Conservation (phyloP, 2,113 vertebrate genomes). For the Antidorcas marsupialis region DNA sequence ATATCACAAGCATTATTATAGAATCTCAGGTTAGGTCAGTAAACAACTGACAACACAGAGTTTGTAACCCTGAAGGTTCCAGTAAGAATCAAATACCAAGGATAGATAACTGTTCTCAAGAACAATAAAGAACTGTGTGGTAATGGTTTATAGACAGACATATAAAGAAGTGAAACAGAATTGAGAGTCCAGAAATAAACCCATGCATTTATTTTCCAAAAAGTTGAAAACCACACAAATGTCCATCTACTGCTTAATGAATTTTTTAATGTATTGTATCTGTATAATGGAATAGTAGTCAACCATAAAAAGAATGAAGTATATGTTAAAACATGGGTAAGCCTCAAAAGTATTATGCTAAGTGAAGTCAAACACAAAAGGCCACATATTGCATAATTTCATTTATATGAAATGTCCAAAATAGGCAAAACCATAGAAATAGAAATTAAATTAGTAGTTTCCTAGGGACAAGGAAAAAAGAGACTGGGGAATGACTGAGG, state of each 20-base stretch:
- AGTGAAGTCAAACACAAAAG: background rate
- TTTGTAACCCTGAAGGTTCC: background rate
- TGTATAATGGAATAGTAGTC: background rate
- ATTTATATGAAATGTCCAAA: background rate
- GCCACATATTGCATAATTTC: background rate
- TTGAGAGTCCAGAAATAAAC: background rate
- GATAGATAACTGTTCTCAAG: background rate
- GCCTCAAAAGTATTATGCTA: background rate
- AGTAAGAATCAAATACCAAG: background rate
- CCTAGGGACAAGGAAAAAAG: background rate
- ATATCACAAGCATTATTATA: background rate
- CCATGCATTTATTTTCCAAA: background rate
- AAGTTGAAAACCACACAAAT: background rate
- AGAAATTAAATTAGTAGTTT: background rate
- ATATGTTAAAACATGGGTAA: background rate
- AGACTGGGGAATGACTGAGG: background rate
- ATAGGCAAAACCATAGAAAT: background rate
- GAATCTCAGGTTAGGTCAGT: background rate
- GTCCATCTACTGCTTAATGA: background rate
- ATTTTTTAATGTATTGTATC: background rate
- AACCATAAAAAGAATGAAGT: background rate
- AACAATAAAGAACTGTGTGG: background rate
- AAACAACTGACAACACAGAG: background rate
- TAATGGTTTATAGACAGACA: background rate
- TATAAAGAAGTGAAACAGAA: background rate